These are phyloP conservation scores for Salvelinus alpinus DNA, from an alignment of 2,113 vertebrate genomes.

Conservation along the genomic window DNA sequence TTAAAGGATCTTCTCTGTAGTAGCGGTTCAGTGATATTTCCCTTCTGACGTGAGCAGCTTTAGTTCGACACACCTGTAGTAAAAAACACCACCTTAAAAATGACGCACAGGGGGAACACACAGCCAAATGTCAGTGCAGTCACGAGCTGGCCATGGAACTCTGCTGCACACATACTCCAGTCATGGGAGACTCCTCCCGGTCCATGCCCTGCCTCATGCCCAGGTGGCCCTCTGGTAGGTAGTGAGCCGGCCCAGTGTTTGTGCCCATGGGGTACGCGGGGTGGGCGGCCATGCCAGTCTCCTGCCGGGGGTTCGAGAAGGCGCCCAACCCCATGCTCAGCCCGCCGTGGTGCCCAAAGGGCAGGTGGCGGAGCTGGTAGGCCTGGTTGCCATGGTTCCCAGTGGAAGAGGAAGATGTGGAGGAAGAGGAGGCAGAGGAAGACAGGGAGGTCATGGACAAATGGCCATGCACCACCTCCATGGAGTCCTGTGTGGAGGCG, in stretches of 20 bases:
- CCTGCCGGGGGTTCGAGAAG: conserved; percentile 99
- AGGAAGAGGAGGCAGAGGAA: conserved; percentile 99
- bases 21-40: conserved; percentile 95
- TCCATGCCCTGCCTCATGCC: conserved; percentile 96
- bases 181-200: conserved; percentile 99
- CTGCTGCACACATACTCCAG: conserved; percentile 99
- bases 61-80: conserved; percentile 93
- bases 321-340: conserved; percentile 96
- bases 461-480: conserved; percentile 99
- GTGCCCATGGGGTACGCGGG: conserved; percentile 93
- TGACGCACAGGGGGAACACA: conserved; percentile 88
- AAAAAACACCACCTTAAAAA: conserved; percentile 96
- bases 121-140: conserved; percentile 98
- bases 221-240: conserved; percentile 98
- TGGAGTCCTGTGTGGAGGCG: conserved; percentile 99
- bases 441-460: conserved; percentile 99
- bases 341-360: conserved; percentile 98
- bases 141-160: conserved; percentile 99
- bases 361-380: conserved; percentile 98
- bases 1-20: conserved; percentile 93
- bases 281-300: conserved; percentile 97
- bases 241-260: conserved; percentile 94
- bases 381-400: conserved; percentile 99
- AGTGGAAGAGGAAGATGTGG: conserved; percentile 99
- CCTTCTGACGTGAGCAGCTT: conserved; percentile 97